Base-by-base conservation (phyloP, 2,888 invertebrate genomes). In the Campoletis raptor region DNA sequence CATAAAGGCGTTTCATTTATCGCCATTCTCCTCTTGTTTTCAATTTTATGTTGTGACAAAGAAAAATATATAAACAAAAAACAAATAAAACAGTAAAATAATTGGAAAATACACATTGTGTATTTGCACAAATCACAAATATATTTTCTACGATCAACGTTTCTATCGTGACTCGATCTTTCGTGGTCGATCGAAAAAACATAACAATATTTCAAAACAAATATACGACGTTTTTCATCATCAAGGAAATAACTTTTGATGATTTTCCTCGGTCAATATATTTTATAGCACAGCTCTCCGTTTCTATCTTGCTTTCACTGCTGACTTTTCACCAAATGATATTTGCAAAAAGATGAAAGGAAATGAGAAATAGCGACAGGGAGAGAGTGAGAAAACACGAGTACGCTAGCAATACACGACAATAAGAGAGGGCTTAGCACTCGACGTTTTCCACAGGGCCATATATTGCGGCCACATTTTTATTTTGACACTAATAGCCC, bases 401-500 rank as follows among this genome's bases (percentile, higher is more conserved):
- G 70, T 66, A 66, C 48, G 67, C 48, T 61, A 45, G 21, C 67
- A 36, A 57, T 54, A 80, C 40, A 15, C 73, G 89, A 92, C 92
- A 93, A 93, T 92, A 92, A 92, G 91, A 92, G 91, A 91, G 92
- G 91, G 92, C 91, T 93, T 93, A 93, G 30, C 92, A 90, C 90
- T 90, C 91, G 81, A 81, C 77, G 73, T 21, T 48, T 82, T 57
- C 73, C 64, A 81, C 72, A 69, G 73, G 67, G 79, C 91, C 91
- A 91, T 94, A 94, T 93, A 93, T 93, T 93, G 92, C 92, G 91
- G 92, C 92, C 92, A 93, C 93, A 93, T 93, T 94, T 94, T 94
- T 94, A 94, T 94, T 94, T 94, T 93, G 93, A 93, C 94, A 93
- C 93, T 94, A 94, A 94, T 94, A 94, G 93, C 94, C 92, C 89